phyloP scores from a whole-genome alignment of 1,140 invertebrate species.

The Macrobrachium nipponense region DNA sequence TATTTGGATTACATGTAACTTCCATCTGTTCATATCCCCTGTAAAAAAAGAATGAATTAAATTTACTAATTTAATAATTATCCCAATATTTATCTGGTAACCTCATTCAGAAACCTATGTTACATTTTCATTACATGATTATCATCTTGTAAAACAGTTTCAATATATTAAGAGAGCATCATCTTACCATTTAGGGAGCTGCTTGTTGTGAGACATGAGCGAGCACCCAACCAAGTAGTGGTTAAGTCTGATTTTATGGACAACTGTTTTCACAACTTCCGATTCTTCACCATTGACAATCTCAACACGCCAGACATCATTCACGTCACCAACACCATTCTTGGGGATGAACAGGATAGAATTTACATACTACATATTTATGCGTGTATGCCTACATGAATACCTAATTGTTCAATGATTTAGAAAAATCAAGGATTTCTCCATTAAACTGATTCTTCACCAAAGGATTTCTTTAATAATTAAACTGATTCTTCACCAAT shows the following conservation, averaged over 20 bases:
- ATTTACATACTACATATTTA: slow-evolving; percentile 6
- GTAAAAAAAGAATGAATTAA: slow-evolving; percentile 34
- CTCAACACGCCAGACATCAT: slow-evolving; percentile 93
- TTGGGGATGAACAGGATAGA: slow-evolving; percentile 44
- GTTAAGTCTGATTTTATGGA: slow-evolving; percentile 84
- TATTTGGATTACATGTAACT: slow-evolving; percentile 92
- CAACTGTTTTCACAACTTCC: slow-evolving; percentile 84
- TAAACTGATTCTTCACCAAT: too few species aligned
- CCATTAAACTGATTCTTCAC: too few species aligned
- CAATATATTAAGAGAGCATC: not conserved
- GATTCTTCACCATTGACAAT: slow-evolving; percentile 79
- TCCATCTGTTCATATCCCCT: slow-evolving; percentile 83
- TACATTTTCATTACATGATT: not conserved
- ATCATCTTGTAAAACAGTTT: not conserved
- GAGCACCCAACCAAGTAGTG: slow-evolving; percentile 93
- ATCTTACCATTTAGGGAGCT: slow-evolving; percentile 87
- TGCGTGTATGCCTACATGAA: slow-evolving; percentile 5
- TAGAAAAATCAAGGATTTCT: too few species aligned
- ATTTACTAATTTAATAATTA: too few species aligned
- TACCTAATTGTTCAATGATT: too few species aligned
- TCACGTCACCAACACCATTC: slow-evolving; percentile 94
- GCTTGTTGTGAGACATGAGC: slow-evolving; percentile 81
- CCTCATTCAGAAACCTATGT: too few species aligned
- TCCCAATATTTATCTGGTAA: too few species aligned
- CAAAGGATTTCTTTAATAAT: too few species aligned